These are phyloP conservation scores for Netelia virgata DNA, from an alignment of 2,888 invertebrate species.

Conservation along the genomic window DNA sequence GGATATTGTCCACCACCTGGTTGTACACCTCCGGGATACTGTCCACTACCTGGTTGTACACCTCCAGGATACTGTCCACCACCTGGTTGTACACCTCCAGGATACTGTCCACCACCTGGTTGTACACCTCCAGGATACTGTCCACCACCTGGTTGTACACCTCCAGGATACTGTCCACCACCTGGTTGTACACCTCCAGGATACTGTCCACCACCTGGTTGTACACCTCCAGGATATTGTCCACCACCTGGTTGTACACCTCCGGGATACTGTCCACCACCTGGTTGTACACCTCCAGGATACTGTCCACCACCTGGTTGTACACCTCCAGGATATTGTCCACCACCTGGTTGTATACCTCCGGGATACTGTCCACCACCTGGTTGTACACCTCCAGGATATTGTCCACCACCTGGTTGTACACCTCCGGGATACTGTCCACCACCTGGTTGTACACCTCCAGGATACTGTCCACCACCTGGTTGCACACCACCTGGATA, in stretches of 20 bases:
- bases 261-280: constrained; percentile 62
- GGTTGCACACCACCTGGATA: constrained; percentile 56
- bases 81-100: background rate
- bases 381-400: constrained; percentile 30
- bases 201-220: constrained; percentile 52
- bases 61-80: constrained; percentile 35
- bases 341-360: background rate
- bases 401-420: background rate
- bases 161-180: constrained; percentile 54
- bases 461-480: constrained; percentile 43
- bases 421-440: constrained; percentile 52
- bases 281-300: constrained; percentile 66
- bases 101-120: background rate
- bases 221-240: constrained; percentile 47
- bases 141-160: constrained; percentile 51
- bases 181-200: constrained; percentile 45
- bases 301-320: constrained; percentile 21
- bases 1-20: constrained; percentile 53
- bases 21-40: constrained; percentile 59
- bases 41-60: constrained; percentile 11
- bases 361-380: constrained; percentile 49
- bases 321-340: constrained; percentile 30
- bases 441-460: constrained; percentile 66
- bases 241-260: constrained; percentile 42
- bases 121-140: background rate